These are phyloP conservation scores for Lithobates pipiens DNA, from an alignment of 2,797 vertebrate species.

Conservation along the genomic window DNA sequence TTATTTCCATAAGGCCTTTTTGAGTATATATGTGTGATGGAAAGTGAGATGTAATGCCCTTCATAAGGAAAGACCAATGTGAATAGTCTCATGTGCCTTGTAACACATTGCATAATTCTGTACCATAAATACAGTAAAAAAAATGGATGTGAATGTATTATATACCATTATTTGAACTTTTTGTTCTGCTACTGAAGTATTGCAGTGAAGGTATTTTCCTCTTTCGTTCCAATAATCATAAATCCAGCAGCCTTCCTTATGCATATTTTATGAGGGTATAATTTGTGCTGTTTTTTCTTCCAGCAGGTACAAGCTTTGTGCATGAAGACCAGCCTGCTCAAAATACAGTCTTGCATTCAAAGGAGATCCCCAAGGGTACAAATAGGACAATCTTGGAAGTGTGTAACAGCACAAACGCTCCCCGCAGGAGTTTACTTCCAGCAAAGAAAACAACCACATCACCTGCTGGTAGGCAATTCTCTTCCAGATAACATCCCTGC, in stretches of 20 bases:
- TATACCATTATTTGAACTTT: neutral
- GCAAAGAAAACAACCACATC: slow-evolving; percentile 76
- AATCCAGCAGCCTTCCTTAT: slow-evolving; percentile 44
- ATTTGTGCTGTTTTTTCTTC: slow-evolving; percentile 65
- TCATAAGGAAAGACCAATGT: neutral
- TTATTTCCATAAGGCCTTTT: too few relatives aligned
- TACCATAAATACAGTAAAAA: neutral
- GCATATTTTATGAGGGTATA: slow-evolving; percentile 70
- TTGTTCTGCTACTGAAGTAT: neutral
- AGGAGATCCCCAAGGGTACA: slow-evolving; percentile 75
- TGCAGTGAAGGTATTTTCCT: neutral
- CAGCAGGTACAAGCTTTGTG: slow-evolving; percentile 79
- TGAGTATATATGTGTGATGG: too few relatives aligned
- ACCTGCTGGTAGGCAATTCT: slow-evolving; percentile 77
- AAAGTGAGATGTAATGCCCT: neutral
- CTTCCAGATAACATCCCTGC: slow-evolving; percentile 7
- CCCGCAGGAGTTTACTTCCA: slow-evolving; percentile 84
- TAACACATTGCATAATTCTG: neutral
- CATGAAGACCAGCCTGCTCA: slow-evolving; percentile 79
- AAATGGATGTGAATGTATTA: neutral
- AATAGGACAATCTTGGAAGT: slow-evolving; percentile 69
- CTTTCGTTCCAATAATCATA: slow-evolving; percentile 31
- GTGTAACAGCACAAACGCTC: slow-evolving; percentile 73
- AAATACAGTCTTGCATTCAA: slow-evolving; percentile 72
- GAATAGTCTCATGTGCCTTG: neutral